A percentile compares a stretch with the other conserved stretches of the same genome.
Evolutionary conservation across 2,113 vertebrate genomes (phyloP).

Genomic region (Mugil cephalus): DNA sequence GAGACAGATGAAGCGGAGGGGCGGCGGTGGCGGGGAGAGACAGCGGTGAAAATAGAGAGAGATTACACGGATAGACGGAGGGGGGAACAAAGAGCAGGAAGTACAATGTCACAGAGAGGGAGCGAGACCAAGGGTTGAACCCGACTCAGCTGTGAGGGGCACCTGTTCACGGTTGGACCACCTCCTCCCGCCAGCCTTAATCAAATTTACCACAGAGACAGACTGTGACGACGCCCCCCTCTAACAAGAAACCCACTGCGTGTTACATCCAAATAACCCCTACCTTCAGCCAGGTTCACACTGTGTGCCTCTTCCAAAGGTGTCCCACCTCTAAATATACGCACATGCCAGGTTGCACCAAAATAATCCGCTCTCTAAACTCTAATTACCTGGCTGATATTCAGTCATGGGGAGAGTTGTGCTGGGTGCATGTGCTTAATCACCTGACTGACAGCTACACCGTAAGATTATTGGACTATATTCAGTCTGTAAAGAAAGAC

Average conservation of each 20-base stretch:
- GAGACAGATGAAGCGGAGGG: conserved; percentile 59
- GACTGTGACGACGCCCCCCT: conserved; percentile 73
- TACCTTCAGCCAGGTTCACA: conserved; percentile 62
- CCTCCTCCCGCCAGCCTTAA: conserved; percentile 76
- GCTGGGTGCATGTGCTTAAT: neutral
- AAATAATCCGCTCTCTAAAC: conserved; percentile 55
- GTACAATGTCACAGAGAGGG: conserved; percentile 52
- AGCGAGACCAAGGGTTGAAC: conserved; percentile 70
- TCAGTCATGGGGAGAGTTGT: conserved; percentile 22
- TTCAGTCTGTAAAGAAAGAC: too few relatives aligned
- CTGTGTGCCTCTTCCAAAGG: conserved; percentile 62
- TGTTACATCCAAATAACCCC: conserved; percentile 78
- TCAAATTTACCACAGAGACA: conserved; percentile 82
- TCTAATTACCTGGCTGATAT: conserved; percentile 59
- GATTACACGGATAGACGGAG: conserved; percentile 47
- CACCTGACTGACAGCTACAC: neutral
- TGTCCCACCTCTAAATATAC: conserved; percentile 64
- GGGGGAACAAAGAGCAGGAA: conserved; percentile 68
- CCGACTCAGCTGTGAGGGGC: conserved; percentile 79
- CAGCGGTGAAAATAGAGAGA: conserved; percentile 52
- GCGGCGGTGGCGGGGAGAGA: conserved; percentile 6
- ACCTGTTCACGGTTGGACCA: conserved; percentile 81
- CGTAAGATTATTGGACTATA: too few relatives aligned
- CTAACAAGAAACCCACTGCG: conserved; percentile 76
- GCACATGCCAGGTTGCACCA: conserved; percentile 38